A percentile compares a stretch with the other conserved stretches of the same genome.
Evolutionary conservation across 2,113 vertebrate species (phyloP).

Genomic region (Oreamnos americanus): DNA sequence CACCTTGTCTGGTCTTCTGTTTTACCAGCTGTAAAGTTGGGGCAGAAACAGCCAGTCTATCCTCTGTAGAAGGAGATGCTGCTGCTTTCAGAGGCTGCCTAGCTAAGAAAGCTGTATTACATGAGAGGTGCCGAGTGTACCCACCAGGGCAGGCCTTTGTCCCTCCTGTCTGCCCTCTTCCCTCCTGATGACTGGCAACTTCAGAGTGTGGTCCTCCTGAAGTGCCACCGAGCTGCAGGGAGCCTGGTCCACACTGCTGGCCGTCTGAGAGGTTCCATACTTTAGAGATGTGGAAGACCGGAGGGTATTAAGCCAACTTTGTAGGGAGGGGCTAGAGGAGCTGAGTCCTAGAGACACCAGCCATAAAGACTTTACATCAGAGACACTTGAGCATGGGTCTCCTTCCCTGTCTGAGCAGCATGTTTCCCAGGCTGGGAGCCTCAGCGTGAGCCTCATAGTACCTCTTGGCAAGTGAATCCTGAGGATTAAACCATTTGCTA

Average conservation of each 20-base stretch:
- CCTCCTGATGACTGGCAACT: not conserved
- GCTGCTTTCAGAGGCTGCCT: not conserved
- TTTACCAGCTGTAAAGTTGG: not conserved
- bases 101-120: not conserved
- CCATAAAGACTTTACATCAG: accelerated
- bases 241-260: not conserved
- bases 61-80: not conserved
- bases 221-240: not conserved
- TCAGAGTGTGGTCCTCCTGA: not conserved
- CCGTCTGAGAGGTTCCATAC: accelerated
- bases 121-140: accelerated
- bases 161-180: not conserved
- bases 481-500: not conserved
- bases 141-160: not conserved
- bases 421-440: not conserved
- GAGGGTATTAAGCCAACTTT: not conserved
- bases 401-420: not conserved
- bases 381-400: accelerated
- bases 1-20: not conserved
- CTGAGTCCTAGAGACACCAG: not conserved
- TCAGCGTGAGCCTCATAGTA: not conserved
- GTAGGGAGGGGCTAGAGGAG: not conserved
- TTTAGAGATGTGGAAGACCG: not conserved
- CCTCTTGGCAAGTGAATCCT: not conserved
- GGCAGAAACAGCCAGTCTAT: no score